Conservation (phyloP, 2,113 vertebrate genomes). For the Coracopsis vasa region DNA sequence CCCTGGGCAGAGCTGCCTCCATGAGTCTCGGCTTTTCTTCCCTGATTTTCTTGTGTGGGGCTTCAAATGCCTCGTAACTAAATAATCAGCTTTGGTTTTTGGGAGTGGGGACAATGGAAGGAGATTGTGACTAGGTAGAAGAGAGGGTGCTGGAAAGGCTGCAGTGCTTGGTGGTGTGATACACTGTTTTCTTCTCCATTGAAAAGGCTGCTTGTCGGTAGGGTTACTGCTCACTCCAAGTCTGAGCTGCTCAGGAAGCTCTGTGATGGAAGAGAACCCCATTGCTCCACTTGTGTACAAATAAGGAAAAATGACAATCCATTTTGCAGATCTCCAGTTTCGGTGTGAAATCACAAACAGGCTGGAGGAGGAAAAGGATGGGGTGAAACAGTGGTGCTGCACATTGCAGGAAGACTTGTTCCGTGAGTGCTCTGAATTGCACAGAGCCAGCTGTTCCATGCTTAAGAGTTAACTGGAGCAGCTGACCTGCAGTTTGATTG, state of each 20-base stretch:
- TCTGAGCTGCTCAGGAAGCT: neutral
- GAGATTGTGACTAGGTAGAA: neutral
- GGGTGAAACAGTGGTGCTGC: neutral
- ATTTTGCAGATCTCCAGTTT: neutral
- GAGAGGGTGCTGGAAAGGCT: neutral
- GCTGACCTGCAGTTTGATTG: neutral
- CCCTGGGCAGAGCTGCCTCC: neutral
- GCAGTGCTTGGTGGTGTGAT: neutral
- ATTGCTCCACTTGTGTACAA: neutral
- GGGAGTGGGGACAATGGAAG: neutral
- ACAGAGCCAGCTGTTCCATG: neutral
- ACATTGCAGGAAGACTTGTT: neutral
- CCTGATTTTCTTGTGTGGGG: neutral
- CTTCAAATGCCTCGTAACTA: rapidly evolving
- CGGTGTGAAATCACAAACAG: neutral
- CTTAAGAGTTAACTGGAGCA: neutral
- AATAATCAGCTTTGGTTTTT: rapidly evolving
- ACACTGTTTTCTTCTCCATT: too few species aligned
- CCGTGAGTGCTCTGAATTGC: neutral
- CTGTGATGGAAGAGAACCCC: neutral
- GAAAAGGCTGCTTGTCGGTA: neutral
- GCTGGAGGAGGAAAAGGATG: neutral
- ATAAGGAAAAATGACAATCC: neutral
- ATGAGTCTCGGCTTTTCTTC: neutral
- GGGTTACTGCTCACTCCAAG: neutral